Base-by-base conservation (phyloP, 2,797 vertebrate genomes). In the Sebastolobus altivelis region DNA sequence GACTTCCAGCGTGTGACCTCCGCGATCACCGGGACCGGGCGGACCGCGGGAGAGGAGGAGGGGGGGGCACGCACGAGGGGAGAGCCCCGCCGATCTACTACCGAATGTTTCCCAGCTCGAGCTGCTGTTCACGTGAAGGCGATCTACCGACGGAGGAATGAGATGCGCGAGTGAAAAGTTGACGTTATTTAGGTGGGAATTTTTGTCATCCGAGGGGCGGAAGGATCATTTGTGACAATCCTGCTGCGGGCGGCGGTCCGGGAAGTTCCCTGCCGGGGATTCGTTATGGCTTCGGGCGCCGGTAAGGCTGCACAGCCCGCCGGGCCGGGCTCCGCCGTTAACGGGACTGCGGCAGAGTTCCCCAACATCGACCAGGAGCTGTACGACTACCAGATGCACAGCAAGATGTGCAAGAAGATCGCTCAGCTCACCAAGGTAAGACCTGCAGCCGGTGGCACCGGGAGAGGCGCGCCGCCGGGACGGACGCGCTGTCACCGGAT, bases 391-490 rank as follows among this genome's bases (percentile, higher is more conserved):
- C 97, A 97, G 86, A 96, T 99, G 95, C 98, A 98, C 91, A 59
- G 95, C 88, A 97, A 97, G 94, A 99, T 99, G 98, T 99, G 98
- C 95, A 99, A 99, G 96, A 99, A 99, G 95, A 99, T 99, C 65
- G 98, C 98, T 18, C 98, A 99, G 96, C 97, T 99, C 82, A 99
- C 98, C 8, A 99, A 99, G 98, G 98, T 99, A 96, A 93, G 95
- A 84, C 2, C 82, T 3, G 58, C 40, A 43, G 40, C 62, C 33
- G 81, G 68, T 76, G 81, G 46, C 75, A 78, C 77, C 52, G 80
- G 12, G 68, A 20, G 75, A 67, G 73, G 74, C 74, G 85, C 77
- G 73, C 83, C 70, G 72, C 79, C 3, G 56, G 25, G 40, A 46
- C 40, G 49, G 40, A 40, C 66, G 70, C 59, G 76, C 68, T 82